Percentiles rank a stretch among this genome's conserved stretches.
phyloP scores from a whole-genome alignment of 2,113 vertebrate genomes.

The Rhineura floridana region DNA sequence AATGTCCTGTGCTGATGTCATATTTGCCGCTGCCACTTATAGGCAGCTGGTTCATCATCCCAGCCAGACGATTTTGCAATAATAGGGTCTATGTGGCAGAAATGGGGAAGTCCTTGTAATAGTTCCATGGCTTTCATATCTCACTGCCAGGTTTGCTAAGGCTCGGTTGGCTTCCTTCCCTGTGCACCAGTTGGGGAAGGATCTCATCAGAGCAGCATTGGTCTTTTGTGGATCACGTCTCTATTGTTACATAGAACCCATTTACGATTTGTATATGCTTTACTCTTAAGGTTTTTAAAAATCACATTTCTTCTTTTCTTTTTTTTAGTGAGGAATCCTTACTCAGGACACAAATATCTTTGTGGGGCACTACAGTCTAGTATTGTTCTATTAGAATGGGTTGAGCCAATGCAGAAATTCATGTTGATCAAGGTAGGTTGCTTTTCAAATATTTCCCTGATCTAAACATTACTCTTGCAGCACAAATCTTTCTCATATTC shows the following conservation, averaged over 20 bases:
- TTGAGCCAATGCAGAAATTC: conserved; percentile 98
- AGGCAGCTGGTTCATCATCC: background rate
- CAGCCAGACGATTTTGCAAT: background rate
- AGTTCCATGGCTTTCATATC: background rate
- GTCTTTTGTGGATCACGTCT: background rate
- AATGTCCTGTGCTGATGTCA: background rate
- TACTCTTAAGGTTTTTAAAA: background rate
- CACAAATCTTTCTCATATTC: background rate
- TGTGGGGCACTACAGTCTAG: conserved; percentile 97
- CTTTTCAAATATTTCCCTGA: background rate
- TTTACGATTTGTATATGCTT: conserved; percentile 15
- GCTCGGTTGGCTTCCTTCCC: background rate
- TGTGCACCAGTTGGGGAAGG: background rate
- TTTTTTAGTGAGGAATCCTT: conserved; percentile 92
- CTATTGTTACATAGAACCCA: background rate
- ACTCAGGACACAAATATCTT: conserved; percentile 95
- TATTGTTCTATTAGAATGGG: conserved; percentile 95
- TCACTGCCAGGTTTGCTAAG: background rate
- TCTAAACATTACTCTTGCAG: background rate
- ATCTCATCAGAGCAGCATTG: background rate
- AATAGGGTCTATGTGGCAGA: background rate
- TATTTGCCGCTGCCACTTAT: too few species aligned
- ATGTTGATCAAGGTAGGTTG: conserved; percentile 95
- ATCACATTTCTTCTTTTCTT: conserved; percentile 35
- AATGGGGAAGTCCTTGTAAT: background rate